These are phyloP conservation scores for Drosophila histrio DNA, from an alignment of 2,888 invertebrate genomes.

Conservation along the genomic window DNA sequence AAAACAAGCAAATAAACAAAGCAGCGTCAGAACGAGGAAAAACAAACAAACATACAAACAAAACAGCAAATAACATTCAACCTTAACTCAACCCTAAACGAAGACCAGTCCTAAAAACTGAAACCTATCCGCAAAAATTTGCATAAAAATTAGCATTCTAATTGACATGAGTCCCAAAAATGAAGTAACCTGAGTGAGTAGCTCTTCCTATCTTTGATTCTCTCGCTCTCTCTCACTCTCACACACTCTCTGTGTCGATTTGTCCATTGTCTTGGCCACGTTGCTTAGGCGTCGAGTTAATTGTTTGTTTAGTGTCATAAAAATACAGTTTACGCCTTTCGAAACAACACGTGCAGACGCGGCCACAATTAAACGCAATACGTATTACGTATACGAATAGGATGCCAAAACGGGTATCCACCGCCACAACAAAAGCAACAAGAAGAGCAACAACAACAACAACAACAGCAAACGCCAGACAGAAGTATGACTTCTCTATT, in stretches of 20 bases:
- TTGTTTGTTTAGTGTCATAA: constrained; percentile 77
- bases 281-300: constrained; percentile 58
- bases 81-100: constrained; percentile 32
- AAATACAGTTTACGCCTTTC: constrained; percentile 76
- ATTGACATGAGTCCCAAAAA: constrained; percentile 72
- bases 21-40: constrained; percentile 34
- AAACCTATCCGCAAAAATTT: constrained; percentile 71
- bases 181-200: constrained; percentile 54
- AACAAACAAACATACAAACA: constrained; percentile 13
- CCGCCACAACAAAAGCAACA: constrained; percentile 8
- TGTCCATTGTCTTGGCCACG: constrained; percentile 7
- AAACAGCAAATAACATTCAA: constrained; percentile 7
- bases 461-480: neutral
- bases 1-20: constrained; percentile 55
- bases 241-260: neutral
- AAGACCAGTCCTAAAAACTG: constrained; percentile 5
- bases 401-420: neutral
- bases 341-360: constrained; percentile 65
- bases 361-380: constrained; percentile 52
- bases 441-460: constrained; percentile 8
- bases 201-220: neutral
- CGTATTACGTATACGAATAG: constrained; percentile 21
- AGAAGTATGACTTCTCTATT: neutral
- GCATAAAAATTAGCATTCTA: constrained; percentile 79
- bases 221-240: neutral